Base-by-base conservation (phyloP, 2,113 vertebrate species). In the Tupaia tana region DNA sequence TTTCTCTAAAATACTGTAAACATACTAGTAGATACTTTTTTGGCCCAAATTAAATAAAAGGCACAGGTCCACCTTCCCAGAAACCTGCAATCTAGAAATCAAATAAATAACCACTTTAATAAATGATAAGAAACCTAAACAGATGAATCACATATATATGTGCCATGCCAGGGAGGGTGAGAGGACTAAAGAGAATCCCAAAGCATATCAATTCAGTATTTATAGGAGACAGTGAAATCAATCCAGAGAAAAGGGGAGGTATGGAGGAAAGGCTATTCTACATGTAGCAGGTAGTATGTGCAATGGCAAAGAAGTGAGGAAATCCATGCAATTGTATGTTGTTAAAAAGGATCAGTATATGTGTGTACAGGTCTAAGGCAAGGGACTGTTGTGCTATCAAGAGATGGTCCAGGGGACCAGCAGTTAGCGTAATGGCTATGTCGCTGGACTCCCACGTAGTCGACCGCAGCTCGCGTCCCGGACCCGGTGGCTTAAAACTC, bases 1-100 rank as follows among this genome's bases (percentile, higher is more conserved):
- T 73, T 85, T 85, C 66, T 84, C 86, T 70, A 90, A 89, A 92
- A 89, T 79, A 83, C 10, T 71, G 31, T 80, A 86, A 79, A 66
- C 12, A 54, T 78, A 78, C 61, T 54, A 86, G 22, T 61, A 85
- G 61, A 59, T 1, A 69, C 27, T 58, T 67, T 89, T 93, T 93
- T 90, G 73, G 81, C 22, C n/a, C 63, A 94, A 88, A 94, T 19
- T 90, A 58, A 80, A 74, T 67, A 70, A 93, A 88, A 91, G 19
- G 18, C 12, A 91, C 31, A 75, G 27, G 19, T 24, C 24, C 22
- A 66, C 16, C 27, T 66, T 88, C 59, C 29, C 83, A 88, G 54
- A 93, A 69, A 89, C 29, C 29, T 12, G 5, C 43, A 63, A 74
- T 59, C 54, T 79, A 73, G 19, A 78, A 34, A 29, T 54, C 31